Percentiles rank a stretch among this genome's conserved stretches.
These are phyloP conservation scores for Lethrus apterus DNA, from an alignment of 1,140 invertebrate species.

Conservation along the genomic window DNA sequence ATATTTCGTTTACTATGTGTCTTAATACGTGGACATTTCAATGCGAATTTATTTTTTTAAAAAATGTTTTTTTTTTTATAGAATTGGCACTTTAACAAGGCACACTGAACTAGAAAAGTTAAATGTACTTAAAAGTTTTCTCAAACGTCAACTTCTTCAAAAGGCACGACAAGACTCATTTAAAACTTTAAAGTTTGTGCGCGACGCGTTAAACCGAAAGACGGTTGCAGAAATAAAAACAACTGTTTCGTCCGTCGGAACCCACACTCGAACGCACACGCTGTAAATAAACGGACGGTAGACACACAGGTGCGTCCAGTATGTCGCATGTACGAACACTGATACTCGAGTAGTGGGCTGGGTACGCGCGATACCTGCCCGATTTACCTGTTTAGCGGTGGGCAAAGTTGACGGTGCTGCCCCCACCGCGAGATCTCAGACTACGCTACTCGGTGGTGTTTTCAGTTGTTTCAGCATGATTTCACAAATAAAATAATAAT, in stretches of 20 bases:
- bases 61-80: no score
- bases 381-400: constrained; percentile 13
- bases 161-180: no score
- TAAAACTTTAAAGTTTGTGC: background rate
- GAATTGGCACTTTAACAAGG: no score
- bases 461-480: no score
- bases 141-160: no score
- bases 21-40: no score
- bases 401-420: constrained; percentile 12
- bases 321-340: constrained; percentile 18
- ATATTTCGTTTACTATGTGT: constrained; percentile 9
- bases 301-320: constrained; percentile 13
- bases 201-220: background rate
- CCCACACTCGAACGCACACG: constrained; percentile 8
- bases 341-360: constrained; percentile 25
- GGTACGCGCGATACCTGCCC: constrained; percentile 25
- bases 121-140: no score
- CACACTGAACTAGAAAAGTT: no score
- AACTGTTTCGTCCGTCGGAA: constrained; percentile 21
- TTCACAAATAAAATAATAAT: no score
- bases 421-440: constrained; percentile 11
- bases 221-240: constrained; percentile 17
- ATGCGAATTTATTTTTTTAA: no score
- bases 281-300: no score
- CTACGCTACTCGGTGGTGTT: no score